phyloP scores from a whole-genome alignment of 2,888 invertebrate genomes.

The Plagodis dolabraria region DNA sequence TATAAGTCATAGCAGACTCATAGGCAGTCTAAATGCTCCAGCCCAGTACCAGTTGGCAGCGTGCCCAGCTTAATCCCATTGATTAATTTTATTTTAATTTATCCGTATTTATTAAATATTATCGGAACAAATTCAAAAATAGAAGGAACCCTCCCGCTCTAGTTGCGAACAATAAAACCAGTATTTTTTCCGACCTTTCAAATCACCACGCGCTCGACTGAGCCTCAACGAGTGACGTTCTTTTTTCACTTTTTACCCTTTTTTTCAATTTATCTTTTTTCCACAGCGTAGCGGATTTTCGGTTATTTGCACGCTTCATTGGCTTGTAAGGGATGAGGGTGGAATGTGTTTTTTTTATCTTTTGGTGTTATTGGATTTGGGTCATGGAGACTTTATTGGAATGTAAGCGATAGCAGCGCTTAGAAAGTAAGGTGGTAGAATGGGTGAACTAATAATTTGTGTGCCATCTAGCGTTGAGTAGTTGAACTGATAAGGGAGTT shows the following conservation, averaged over 20 bases:
- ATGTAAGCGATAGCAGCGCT: slow-evolving; percentile 33
- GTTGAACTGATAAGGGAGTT: slow-evolving; percentile 14
- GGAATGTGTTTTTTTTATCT: slow-evolving; percentile 60
- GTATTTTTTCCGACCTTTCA: slow-evolving; percentile 71
- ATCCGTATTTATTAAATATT: slow-evolving; percentile 1
- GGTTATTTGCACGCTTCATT: slow-evolving; percentile 84
- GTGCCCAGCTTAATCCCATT: no score
- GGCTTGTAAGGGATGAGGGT: slow-evolving; percentile 82
- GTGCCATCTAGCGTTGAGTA: slow-evolving; percentile 24
- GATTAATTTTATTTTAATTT: no score
- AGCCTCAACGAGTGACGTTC: slow-evolving; percentile 67
- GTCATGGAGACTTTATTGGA: slow-evolving; percentile 55
- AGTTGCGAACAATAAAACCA: slow-evolving; percentile 39
- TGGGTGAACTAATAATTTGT: slow-evolving; percentile 43
- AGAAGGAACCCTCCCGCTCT: slow-evolving; percentile 53
- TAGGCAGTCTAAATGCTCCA: no score
- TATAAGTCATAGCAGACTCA: no score
- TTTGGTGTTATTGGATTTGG: slow-evolving; percentile 65
- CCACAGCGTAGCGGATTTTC: slow-evolving; percentile 79
- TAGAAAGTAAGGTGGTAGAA: slow-evolving; percentile 31
- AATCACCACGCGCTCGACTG: slow-evolving; percentile 71
- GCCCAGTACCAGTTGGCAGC: no score
- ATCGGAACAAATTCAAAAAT: slow-evolving; percentile 1
- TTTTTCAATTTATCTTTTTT: slow-evolving; percentile 78
- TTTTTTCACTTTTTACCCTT: slow-evolving; percentile 54